These are phyloP conservation scores for Delphinapterus leucas DNA, from an alignment of 2,113 vertebrate genomes.

Conservation along the genomic window DNA sequence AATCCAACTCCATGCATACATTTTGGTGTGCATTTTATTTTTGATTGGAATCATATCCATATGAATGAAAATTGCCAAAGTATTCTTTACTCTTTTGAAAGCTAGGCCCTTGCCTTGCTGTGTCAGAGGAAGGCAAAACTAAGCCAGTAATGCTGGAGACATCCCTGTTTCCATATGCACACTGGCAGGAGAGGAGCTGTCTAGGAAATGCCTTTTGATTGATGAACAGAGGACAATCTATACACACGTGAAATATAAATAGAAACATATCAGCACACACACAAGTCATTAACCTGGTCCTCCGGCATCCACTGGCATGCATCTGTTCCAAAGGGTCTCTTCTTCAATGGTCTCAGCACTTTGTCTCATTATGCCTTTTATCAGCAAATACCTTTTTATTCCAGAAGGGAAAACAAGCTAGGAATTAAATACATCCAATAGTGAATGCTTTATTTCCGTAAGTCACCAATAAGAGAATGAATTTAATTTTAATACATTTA, in stretches of 20 bases:
- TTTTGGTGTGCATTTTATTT: constrained; percentile 72
- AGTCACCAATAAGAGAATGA: constrained; percentile 82
- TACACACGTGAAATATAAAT: neutral
- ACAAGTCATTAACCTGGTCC: neutral
- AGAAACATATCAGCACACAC: neutral
- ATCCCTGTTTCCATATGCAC: neutral
- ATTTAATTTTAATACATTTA: constrained; percentile 84
- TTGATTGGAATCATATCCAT: constrained; percentile 37
- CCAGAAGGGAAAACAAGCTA: constrained; percentile 49
- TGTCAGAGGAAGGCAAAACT: constrained; percentile 8
- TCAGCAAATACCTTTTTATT: constrained; percentile 48
- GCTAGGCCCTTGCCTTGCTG: neutral
- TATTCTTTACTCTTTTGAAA: constrained; percentile 9
- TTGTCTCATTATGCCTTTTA: constrained; percentile 8
- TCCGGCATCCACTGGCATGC: neutral
- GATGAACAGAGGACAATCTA: neutral
- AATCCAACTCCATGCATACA: constrained; percentile 40
- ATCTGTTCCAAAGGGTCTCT: neutral
- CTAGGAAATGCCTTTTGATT: neutral
- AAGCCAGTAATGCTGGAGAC: neutral
- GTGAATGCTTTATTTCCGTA: constrained; percentile 86
- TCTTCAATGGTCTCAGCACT: neutral
- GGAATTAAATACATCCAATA: constrained; percentile 67
- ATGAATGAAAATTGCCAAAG: constrained; percentile 16
- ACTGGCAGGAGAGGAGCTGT: neutral